These are phyloP conservation scores for Metopolophium dirhodum DNA, from an alignment of 1,140 invertebrate species.

Conservation along the genomic window DNA sequence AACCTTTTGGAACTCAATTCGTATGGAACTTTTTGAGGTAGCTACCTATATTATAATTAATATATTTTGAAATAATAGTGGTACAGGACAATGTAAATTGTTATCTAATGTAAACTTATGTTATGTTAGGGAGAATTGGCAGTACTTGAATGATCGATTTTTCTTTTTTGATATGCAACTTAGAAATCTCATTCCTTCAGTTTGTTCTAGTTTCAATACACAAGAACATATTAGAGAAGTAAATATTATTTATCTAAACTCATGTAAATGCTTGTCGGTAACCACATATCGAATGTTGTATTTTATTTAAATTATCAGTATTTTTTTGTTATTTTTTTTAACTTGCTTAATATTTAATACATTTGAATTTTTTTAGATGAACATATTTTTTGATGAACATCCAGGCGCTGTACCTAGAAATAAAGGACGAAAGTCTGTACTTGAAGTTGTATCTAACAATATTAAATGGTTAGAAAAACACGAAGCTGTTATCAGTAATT, in stretches of 20 bases:
- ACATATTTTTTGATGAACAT: conserved; percentile 78
- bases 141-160: conserved; percentile 75
- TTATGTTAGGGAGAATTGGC: conserved; percentile 69
- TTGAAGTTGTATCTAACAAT: conserved; percentile 80
- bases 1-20: conserved; percentile 75
- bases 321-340: not conserved
- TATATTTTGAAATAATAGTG: no score
- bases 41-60: no score
- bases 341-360: not conserved
- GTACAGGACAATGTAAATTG: not conserved
- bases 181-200: conserved; percentile 74
- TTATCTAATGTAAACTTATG: not conserved
- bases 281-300: no score
- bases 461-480: conserved; percentile 74
- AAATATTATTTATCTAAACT: conserved; percentile 48
- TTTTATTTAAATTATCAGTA: not conserved
- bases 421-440: conserved; percentile 68
- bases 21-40: conserved; percentile 84
- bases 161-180: conserved; percentile 82
- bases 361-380: conserved; percentile 69
- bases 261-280: no score
- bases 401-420: conserved; percentile 86
- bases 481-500: conserved; percentile 42
- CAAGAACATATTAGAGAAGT: conserved; percentile 76
- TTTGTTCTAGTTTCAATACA: conserved; percentile 74